Evolutionary conservation across 2,797 vertebrate genomes (phyloP).

Genomic region (Falco biarmicus): DNA sequence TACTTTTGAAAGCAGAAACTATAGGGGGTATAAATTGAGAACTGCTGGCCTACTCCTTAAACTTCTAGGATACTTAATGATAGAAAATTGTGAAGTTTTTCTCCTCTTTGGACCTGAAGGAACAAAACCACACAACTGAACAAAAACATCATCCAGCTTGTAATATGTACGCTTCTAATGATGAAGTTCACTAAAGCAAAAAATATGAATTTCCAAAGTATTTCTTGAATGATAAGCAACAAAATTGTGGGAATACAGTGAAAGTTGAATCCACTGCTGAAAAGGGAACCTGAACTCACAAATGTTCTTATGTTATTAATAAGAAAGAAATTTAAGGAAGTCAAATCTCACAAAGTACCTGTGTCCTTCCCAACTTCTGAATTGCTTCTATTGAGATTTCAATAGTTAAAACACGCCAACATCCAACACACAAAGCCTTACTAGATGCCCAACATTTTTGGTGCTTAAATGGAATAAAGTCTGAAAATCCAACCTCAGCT

Average conservation of each 20-base stretch:
- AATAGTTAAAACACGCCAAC: neutral
- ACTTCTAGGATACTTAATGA: neutral
- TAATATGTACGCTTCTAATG: neutral
- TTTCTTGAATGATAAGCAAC: neutral
- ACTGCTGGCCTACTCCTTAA: neutral
- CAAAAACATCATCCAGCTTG: neutral
- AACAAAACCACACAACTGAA: neutral
- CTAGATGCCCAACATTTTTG: neutral
- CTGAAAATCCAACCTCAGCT: neutral
- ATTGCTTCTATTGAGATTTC: neutral
- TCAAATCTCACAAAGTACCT: neutral
- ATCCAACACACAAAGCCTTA: neutral
- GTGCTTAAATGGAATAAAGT: neutral
- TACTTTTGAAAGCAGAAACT: neutral
- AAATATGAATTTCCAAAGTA: neutral
- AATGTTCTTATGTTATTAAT: neutral
- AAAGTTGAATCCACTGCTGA: neutral
- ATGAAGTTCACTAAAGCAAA: neutral
- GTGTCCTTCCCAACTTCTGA: neutral
- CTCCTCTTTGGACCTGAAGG: neutral
- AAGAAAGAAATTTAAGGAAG: neutral
- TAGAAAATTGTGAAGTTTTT: neutral
- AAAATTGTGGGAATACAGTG: neutral
- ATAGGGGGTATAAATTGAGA: neutral
- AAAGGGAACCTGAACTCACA: neutral